Base-by-base conservation (phyloP, 2,797 vertebrate species). In the Simalia tracyae region DNA sequence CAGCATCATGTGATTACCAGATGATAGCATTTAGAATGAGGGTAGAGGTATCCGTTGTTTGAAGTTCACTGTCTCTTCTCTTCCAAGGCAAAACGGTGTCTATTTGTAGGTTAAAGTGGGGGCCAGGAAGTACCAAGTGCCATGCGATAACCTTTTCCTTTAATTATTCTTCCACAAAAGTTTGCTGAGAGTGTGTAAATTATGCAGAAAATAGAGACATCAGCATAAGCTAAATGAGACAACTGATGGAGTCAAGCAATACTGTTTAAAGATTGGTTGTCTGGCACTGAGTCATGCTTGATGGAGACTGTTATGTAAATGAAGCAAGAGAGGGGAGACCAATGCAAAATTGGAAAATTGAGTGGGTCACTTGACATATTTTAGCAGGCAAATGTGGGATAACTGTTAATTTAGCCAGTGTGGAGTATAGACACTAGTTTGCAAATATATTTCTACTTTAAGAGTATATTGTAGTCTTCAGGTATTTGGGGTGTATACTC, bases 221-320 rank as follows among this genome's bases (percentile, higher is more conserved):
- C 56, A n/a, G 50, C 66, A 92, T 0, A 0, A 93, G 89, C 63
- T 56, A 94, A 94, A 6, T 22, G 76, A 90, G 89, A 81, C 17
- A 93, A 22, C 10, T 92, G 88, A 72, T 63, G 91, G 93, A 92
- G 87, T 89, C 56, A 89, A 42, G 4, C 64, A 10, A 8, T 91
- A 66, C 54, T 68, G 90, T 28, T 31, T 88, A 84, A 50, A 42
- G 88, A 2, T 84, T 12, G 56, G 0, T 66, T 87, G 28, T 31
- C 59, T 91, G 9, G 81, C 50, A 84, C 42, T 89, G 90, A 91
- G 59, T 36, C 0, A 46, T 68, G 54, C 50, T 0, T 63, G 57
- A 15, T 50, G 46, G 7, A 93, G 28, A 89, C 19, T 17, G 10
- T 86, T 28, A 2, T 84, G 7, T 5, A n/a, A 50, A 88, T 24